Evolutionary conservation across 2,888 invertebrate genomes (phyloP), one percentile per base, ranked within the genome.

Genomic region (Chironomus riparius): DNA sequence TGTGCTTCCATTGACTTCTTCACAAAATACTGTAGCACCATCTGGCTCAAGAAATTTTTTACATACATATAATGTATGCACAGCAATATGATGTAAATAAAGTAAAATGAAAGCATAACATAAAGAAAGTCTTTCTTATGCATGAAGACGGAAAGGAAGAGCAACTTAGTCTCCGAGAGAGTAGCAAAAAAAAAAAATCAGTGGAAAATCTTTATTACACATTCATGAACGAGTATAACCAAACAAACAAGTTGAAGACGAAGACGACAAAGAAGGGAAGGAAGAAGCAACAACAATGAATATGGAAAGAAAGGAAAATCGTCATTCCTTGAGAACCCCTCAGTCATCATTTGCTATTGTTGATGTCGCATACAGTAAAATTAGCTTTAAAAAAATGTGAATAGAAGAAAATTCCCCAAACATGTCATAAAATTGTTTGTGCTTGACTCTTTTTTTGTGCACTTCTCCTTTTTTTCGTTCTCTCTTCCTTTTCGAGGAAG

Each of bases 391-490:
- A 74, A 74, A 15, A 47, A 48, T 47, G 21, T 47, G 61, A 24
- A 65, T 21, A 65, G 65, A 21, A 22, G 15, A 74, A 74, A 62
- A 68, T 68, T 74, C 68, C 74, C 74, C 74, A 65, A 56, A 74
- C 74, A 74, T 74, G 74, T 74, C 74, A 74, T 74, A 74, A 74
- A 74, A 74, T 18, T 74, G 68, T 74, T 72, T 50, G 71, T 18
- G 38, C 38, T 38, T 38, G 38, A 38, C 38, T 38, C 38, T 38
- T 38, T 38, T 38, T 38, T 38, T 38, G 38, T 38, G 10, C 10
- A 10, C 10, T 10, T 38, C 38, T 38, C 1, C 38, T 38, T n/a
- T 28, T 28, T 28, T 50, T 56, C 18, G 50, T 5, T 50, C 6
- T n/a, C 56, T 56, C 15, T 56, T 56, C 56, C 56, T 56, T 15